Evolutionary conservation across 1,140 invertebrate genomes (phyloP).

Genomic region (Streblospio benedicti): DNA sequence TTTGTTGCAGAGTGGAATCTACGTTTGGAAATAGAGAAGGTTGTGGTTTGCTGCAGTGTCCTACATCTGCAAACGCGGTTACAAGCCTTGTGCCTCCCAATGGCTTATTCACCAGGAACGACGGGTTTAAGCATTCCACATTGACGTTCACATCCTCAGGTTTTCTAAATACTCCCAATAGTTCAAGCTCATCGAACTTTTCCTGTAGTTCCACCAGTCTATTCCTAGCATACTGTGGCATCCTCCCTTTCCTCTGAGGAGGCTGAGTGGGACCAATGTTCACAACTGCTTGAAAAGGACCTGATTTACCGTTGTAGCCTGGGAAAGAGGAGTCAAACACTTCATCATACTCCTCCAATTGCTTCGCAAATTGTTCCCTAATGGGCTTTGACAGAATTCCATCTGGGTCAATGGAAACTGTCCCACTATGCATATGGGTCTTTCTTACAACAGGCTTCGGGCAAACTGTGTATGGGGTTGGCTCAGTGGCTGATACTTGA

Average conservation of each 20-base stretch:
- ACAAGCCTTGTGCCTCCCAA: constrained; percentile 16
- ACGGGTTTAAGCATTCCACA: constrained; percentile 18
- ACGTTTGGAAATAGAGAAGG: constrained; percentile 22
- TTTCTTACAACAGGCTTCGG: too few relatives aligned
- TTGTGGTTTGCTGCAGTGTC: constrained; percentile 14
- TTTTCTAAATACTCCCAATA: constrained; percentile 15
- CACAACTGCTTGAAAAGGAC: background rate
- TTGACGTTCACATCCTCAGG: constrained; percentile 17
- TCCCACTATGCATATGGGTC: too few relatives aligned
- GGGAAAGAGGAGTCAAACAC: background rate
- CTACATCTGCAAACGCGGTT: constrained; percentile 22
- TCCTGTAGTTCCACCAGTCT: constrained; percentile 13
- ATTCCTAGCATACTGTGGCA: constrained; percentile 17
- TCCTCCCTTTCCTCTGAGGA: constrained; percentile 1
- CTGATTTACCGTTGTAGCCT: background rate
- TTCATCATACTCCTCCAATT: background rate
- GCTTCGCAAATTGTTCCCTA: too few relatives aligned
- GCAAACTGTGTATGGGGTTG: too few relatives aligned
- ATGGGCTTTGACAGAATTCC: too few relatives aligned
- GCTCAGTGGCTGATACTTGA: too few relatives aligned
- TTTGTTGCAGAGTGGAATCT: constrained; percentile 17
- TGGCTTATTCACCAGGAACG: constrained; percentile 20
- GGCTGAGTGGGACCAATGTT: constrained; percentile 4
- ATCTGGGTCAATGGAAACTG: too few relatives aligned
- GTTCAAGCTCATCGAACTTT: constrained; percentile 20